phyloP scores from a whole-genome alignment of 1,140 invertebrate genomes.

The Dendroctonus valens region DNA sequence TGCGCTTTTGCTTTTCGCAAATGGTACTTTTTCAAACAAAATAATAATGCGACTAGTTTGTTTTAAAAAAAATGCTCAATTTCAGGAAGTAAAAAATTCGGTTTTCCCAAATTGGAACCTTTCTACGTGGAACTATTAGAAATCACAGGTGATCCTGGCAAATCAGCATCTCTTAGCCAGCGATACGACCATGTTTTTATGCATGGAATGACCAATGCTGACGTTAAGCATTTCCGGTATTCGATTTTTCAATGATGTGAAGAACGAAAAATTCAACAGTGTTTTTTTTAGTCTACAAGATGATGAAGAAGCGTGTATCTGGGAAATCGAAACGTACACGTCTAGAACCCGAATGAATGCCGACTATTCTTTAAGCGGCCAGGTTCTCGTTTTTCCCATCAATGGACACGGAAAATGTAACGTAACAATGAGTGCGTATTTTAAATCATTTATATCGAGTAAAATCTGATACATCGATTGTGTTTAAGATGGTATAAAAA shows the following conservation, averaged over 20 bases:
- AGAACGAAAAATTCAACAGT: not conserved
- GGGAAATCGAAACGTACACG: slow-evolving; percentile 21
- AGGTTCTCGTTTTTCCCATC: slow-evolving; percentile 35
- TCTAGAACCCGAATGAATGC: slow-evolving; percentile 26
- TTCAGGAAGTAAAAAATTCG: slow-evolving; percentile 30
- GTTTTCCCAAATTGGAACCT: slow-evolving; percentile 32
- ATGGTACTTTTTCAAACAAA: not conserved
- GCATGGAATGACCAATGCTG: slow-evolving; percentile 26
- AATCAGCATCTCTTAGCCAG: slow-evolving; percentile 28
- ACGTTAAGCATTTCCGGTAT: slow-evolving; percentile 25
- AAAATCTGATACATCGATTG: not conserved
- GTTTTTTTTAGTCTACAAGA: slow-evolving; percentile 18
- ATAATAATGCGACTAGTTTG: not conserved
- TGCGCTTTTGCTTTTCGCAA: not conserved
- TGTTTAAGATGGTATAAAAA: slow-evolving; percentile 15
- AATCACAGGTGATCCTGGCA: slow-evolving; percentile 15
- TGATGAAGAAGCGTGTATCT: slow-evolving; percentile 21
- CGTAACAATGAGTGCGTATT: slow-evolving; percentile 31
- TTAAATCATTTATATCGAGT: not conserved
- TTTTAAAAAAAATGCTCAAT: slow-evolving; percentile 3
- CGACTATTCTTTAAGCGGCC: slow-evolving; percentile 33
- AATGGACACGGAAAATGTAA: slow-evolving; percentile 35
- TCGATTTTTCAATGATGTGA: not conserved
- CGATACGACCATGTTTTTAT: slow-evolving; percentile 31
- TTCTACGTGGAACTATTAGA: slow-evolving; percentile 32